A percentile compares a stretch with the other conserved stretches of the same genome.
phyloP scores from a whole-genome alignment of 92 coral and sea anemone species.

The Pocillopora meandrina region DNA sequence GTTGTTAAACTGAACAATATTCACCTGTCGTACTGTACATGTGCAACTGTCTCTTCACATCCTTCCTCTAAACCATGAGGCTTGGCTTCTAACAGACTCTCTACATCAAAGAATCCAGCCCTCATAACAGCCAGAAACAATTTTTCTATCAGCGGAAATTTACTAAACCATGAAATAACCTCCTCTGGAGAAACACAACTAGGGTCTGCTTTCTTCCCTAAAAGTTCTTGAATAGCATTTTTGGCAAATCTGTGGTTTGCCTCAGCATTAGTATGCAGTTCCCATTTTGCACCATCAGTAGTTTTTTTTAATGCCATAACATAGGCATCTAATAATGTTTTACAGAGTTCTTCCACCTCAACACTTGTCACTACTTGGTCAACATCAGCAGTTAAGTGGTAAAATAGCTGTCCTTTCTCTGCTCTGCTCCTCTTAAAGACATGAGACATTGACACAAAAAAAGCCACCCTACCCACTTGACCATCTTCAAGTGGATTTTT shows the following conservation, averaged over 20 bases:
- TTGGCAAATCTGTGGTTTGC: constrained; percentile 74
- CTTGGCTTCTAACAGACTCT: constrained; percentile 71
- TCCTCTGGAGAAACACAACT: constrained; percentile 64
- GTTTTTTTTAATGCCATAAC: constrained; percentile 75
- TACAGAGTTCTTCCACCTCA: constrained; percentile 62
- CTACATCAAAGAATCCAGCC: constrained; percentile 83
- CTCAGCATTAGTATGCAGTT: constrained; percentile 51
- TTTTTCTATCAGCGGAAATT: constrained; percentile 74
- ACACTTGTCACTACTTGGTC: constrained; percentile 58
- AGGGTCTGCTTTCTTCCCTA: constrained; percentile 63
- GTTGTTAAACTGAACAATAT: too few relatives aligned
- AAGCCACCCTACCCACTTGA: constrained; percentile 77
- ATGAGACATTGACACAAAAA: constrained; percentile 65
- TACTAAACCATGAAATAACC: constrained; percentile 69
- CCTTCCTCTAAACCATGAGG: constrained; percentile 91
- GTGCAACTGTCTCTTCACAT: constrained; percentile 86
- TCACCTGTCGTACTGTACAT: constrained; percentile 83
- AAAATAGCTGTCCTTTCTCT: constrained; percentile 72
- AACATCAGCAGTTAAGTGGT: constrained; percentile 70
- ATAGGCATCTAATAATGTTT: constrained; percentile 65
- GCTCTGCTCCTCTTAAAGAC: constrained; percentile 64
- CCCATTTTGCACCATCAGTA: constrained; percentile 68
- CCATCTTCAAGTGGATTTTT: constrained; percentile 40
- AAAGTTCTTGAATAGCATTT: constrained; percentile 65
- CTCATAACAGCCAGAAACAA: constrained; percentile 81